Evolutionary conservation across 2,113 vertebrate species (phyloP).

Genomic region (Telmatochromis sp.): DNA sequence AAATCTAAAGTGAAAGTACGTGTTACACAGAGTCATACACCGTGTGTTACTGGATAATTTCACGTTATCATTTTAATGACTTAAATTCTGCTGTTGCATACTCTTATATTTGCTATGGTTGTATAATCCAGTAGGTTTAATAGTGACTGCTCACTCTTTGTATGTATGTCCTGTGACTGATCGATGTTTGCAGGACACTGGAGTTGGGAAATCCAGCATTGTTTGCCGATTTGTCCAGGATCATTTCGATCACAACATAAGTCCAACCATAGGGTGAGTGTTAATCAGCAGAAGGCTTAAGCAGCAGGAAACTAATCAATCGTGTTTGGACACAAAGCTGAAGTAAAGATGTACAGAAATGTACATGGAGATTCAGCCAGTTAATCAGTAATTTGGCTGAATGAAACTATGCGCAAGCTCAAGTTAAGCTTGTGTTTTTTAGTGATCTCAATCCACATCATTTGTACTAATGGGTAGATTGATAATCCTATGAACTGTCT

Average conservation of each 20-base stretch:
- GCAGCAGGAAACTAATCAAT: background rate
- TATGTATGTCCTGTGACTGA: background rate
- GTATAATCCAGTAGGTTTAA: background rate
- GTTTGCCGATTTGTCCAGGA: slow-evolving; percentile 96
- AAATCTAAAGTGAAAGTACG: background rate
- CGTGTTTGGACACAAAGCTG: background rate
- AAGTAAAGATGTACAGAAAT: background rate
- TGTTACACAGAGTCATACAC: background rate
- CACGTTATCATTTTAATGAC: background rate
- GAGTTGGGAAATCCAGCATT: slow-evolving; percentile 96
- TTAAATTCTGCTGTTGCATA: background rate
- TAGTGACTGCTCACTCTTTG: background rate
- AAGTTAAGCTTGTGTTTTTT: background rate
- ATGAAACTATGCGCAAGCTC: background rate
- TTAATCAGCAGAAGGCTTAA: background rate
- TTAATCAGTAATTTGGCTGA: background rate
- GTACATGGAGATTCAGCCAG: background rate
- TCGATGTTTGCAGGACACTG: slow-evolving; percentile 82
- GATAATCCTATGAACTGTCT: background rate
- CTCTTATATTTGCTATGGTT: background rate
- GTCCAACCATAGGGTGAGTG: slow-evolving; percentile 91
- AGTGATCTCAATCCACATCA: background rate
- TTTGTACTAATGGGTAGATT: background rate
- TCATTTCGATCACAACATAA: slow-evolving; percentile 96
- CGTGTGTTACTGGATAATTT: background rate